Evolutionary conservation across 2,797 vertebrate genomes (phyloP).

Genomic region (Holocentrus rufus): DNA sequence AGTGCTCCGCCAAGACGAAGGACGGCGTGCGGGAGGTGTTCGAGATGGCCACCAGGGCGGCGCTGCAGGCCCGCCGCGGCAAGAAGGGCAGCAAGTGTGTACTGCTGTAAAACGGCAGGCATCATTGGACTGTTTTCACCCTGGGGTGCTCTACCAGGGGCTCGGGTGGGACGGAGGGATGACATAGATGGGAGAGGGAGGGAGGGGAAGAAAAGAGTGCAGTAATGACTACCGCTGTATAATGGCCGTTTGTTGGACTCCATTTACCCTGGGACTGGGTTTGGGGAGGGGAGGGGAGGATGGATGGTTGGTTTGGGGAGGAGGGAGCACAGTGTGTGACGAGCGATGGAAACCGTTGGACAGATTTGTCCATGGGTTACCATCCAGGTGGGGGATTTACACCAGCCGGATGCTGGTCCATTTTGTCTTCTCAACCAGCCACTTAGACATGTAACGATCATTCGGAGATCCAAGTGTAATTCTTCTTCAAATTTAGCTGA

Average conservation of each 20-base stretch:
- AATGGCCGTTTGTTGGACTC: conserved; percentile 72
- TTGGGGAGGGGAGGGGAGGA: conserved; percentile 37
- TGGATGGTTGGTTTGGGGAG: neutral
- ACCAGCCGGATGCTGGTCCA: conserved; percentile 52
- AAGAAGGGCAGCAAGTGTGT: conserved; percentile 95
- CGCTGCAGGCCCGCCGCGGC: conserved; percentile 94
- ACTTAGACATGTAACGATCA: conserved; percentile 45
- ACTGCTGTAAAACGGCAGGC: conserved; percentile 86
- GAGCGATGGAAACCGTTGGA: conserved; percentile 57
- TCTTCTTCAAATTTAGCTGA: conserved; percentile 1
- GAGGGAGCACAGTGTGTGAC: conserved; percentile 35
- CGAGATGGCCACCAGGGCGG: conserved; percentile 99
- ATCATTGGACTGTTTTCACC: conserved; percentile 75
- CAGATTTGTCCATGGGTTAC: conserved; percentile 45
- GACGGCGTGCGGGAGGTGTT: conserved; percentile 98
- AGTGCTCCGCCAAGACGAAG: conserved; percentile 99
- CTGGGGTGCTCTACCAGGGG: conserved; percentile 63
- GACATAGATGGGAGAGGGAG: conserved; percentile 79
- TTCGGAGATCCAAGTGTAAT: conserved; percentile 30
- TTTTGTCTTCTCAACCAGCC: conserved; percentile 51
- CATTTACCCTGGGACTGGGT: conserved; percentile 60
- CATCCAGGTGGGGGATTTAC: conserved; percentile 39
- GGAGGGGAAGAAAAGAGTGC: conserved; percentile 73
- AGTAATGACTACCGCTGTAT: conserved; percentile 71
- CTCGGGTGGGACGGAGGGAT: conserved; percentile 61